Conservation (phyloP, 1,140 invertebrate species). For the Eriosoma lanigerum region DNA sequence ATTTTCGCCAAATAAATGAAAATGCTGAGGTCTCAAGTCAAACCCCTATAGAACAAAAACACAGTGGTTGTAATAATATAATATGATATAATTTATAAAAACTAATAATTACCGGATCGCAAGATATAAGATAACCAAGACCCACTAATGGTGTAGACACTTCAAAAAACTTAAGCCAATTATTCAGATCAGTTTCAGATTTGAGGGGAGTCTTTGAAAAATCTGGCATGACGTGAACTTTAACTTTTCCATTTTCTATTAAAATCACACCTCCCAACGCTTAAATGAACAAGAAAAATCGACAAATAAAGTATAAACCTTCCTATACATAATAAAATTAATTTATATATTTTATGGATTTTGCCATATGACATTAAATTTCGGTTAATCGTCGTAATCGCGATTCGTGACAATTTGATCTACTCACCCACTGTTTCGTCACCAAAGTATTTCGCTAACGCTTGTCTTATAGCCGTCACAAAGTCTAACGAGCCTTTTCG, state of each 20-base stretch:
- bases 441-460: slow-evolving; percentile 69
- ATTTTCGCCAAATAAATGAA: slow-evolving; percentile 86
- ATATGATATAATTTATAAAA: neutral
- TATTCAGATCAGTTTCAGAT: slow-evolving; percentile 72
- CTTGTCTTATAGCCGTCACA: slow-evolving; percentile 76
- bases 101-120: slow-evolving; percentile 71
- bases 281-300: slow-evolving; percentile 56
- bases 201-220: slow-evolving; percentile 76
- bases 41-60: slow-evolving; percentile 65
- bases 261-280: slow-evolving; percentile 88
- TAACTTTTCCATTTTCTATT: slow-evolving; percentile 77
- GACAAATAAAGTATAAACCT: too few relatives aligned
- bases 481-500: slow-evolving; percentile 80
- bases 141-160: slow-evolving; percentile 84
- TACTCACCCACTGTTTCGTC: slow-evolving; percentile 72
- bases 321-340: too few relatives aligned
- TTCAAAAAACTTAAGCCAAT: slow-evolving; percentile 90
- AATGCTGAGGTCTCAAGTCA: slow-evolving; percentile 90
- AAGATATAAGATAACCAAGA: slow-evolving; percentile 83
- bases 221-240: slow-evolving; percentile 92
- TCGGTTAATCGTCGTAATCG: too few relatives aligned
- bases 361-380: too few relatives aligned
- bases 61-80: neutral
- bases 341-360: too few relatives aligned
- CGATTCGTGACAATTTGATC: too few relatives aligned